Evolutionary conservation across 2,113 vertebrate species (phyloP), one percentile per base, ranked within the genome.

Genomic region (Python bivittatus): DNA sequence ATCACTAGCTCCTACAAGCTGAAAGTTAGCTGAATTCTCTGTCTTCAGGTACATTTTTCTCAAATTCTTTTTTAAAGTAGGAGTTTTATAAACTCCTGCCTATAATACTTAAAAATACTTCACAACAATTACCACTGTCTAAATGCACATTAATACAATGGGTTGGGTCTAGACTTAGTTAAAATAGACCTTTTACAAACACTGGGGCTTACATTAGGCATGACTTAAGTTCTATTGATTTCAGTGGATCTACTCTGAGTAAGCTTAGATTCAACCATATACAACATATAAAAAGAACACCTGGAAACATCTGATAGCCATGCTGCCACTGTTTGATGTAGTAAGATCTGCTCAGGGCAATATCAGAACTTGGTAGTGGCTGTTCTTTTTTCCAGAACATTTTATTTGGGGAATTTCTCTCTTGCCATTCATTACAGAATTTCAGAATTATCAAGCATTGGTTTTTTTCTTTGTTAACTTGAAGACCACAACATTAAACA

Each of bases 381-480:
- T 57, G 2, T 53, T 93, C 86, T 93, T 95, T 86, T 88, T 94
- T 88, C 38, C 92, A 93, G 91, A 94, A 94, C 79, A 93, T 20
- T 94, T 72, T 93, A 44, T 96, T 90, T 88, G 90, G 57, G 23
- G 92, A 23, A 89, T 93, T 94, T 92, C 64, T 86, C 25, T 93
- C 93, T 86, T 72, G 84, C 57, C 88, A 88, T 33, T 93, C 91
- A 93, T 92, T 92, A 95, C 91, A 33, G 22, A 85, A 1, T 57
- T 17, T 91, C 86, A 94, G 0, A 79, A 79, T 79, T 22, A 88
- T 95, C 58, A 85, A 53, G 85, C 68, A 88, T 92, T 91, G n/a
- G n/a, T 90, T 91, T 88, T 25, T 79, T 95, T 91, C 90, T 93
- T 90, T 96, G 93, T 96, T 90, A 94, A 90, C 89, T 2, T 33